A percentile compares a stretch with the other conserved stretches of the same genome.
Evolutionary conservation across 2,888 invertebrate species (phyloP).

Genomic region (Dinocampus coccinellae): DNA sequence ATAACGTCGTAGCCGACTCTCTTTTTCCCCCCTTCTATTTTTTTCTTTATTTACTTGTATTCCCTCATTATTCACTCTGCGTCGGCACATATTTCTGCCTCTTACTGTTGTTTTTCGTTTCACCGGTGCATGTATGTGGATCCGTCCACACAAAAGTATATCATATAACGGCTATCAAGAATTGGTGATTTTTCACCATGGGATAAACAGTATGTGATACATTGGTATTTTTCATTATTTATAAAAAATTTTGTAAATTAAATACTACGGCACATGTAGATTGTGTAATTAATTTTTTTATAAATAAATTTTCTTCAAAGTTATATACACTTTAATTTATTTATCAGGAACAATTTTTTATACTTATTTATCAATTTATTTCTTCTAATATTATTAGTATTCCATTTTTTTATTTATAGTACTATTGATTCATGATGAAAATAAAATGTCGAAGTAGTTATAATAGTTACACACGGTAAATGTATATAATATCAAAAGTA

Average conservation of each 20-base stretch:
- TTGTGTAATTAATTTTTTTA: too few species aligned
- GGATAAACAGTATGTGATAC: slow-evolving; percentile 45
- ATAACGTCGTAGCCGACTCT: slow-evolving; percentile 21
- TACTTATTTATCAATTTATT: too few species aligned
- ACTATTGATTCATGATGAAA: too few species aligned
- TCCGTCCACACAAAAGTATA: slow-evolving; percentile 30
- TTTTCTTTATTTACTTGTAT: neutral
- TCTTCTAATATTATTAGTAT: too few species aligned
- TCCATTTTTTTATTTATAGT: too few species aligned
- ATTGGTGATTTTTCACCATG: slow-evolving; percentile 14
- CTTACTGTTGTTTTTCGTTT: slow-evolving; percentile 24
- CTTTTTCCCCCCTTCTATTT: slow-evolving; percentile 14
- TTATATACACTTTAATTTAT: too few species aligned
- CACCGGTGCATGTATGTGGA: slow-evolving; percentile 19
- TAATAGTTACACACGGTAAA: neutral
- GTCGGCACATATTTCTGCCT: slow-evolving; percentile 35
- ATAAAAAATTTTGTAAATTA: too few species aligned
- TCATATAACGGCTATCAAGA: slow-evolving; percentile 50
- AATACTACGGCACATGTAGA: too few species aligned
- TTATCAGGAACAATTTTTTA: too few species aligned
- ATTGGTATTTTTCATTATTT: too few species aligned
- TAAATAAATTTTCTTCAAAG: too few species aligned
- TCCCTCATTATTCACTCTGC: slow-evolving; percentile 26
- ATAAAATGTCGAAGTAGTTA: neutral
- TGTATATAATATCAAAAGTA: neutral